phyloP scores from a whole-genome alignment of 2,888 invertebrate genomes.

The Lasioglossum pauxillum region DNA sequence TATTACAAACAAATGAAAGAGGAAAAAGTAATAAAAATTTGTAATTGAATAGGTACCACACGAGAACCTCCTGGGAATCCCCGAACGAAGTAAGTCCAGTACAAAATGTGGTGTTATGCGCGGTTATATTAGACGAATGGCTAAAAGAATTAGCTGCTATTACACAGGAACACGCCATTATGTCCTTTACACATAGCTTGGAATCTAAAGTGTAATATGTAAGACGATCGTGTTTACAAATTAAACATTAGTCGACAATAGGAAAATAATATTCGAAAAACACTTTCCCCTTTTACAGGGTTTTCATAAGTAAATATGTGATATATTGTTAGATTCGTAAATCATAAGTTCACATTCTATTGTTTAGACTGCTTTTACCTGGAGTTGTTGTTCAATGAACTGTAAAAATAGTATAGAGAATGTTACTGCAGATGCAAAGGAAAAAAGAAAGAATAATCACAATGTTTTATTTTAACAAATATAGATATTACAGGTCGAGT shows the following conservation, averaged over 20 bases:
- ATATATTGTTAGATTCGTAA: constrained; percentile 56
- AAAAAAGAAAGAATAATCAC: background rate
- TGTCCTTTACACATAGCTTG: constrained; percentile 85
- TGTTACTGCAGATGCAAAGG: constrained; percentile 25
- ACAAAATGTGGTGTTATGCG: constrained; percentile 90
- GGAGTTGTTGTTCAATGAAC: constrained; percentile 23
- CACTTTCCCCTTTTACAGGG: constrained; percentile 58
- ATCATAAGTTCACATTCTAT: constrained; percentile 27
- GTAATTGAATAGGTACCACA: constrained; percentile 70
- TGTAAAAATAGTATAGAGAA: constrained; percentile 32
- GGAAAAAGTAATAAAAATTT: background rate
- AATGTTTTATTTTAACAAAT: constrained; percentile 38
- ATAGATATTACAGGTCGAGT: constrained; percentile 23
- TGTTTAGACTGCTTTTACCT: constrained; percentile 32
- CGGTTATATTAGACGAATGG: constrained; percentile 97
- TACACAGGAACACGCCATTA: constrained; percentile 95
- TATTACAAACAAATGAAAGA: background rate
- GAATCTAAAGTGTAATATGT: constrained; percentile 66
- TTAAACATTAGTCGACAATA: constrained; percentile 36
- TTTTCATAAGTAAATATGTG: constrained; percentile 65
- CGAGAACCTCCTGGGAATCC: constrained; percentile 78
- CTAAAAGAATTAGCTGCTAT: constrained; percentile 97
- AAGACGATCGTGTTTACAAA: constrained; percentile 34
- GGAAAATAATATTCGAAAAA: constrained; percentile 36
- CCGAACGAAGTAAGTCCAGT: constrained; percentile 82